Evolutionary conservation across 2,797 vertebrate genomes (phyloP).

Genomic region (Bryconaethiops microstoma): DNA sequence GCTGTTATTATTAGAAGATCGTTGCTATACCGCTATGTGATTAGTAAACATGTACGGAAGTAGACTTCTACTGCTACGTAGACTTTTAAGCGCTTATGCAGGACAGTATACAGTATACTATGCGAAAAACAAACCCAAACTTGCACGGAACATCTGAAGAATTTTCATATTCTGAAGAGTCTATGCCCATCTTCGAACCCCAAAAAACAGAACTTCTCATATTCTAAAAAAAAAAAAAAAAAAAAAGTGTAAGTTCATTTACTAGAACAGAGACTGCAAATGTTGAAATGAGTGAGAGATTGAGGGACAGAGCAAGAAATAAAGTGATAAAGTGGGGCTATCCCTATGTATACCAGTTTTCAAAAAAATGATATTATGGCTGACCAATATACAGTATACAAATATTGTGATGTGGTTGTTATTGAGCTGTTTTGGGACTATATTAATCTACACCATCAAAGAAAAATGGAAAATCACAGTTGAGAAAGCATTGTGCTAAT

Average conservation of each 20-base stretch:
- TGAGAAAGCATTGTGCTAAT: conserved; percentile 90
- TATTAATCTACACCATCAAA: conserved; percentile 94
- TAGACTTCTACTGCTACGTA: conserved; percentile 70
- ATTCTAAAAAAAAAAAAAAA: conserved; percentile 45
- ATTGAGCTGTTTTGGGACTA: conserved; percentile 91
- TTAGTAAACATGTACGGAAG: conserved; percentile 83
- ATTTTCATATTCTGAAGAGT: conserved; percentile 50
- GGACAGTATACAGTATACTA: conserved; percentile 37
- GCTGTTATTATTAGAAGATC: conserved; percentile 62
- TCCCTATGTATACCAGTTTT: conserved; percentile 58
- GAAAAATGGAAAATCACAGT: conserved; percentile 83
- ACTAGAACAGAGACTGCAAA: conserved; percentile 51
- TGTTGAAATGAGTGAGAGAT: conserved; percentile 60
- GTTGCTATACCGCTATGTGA: conserved; percentile 85
- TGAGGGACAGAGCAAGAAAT: conserved; percentile 46
- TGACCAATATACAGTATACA: conserved; percentile 86
- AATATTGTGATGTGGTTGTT: conserved; percentile 92
- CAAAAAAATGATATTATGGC: conserved; percentile 72
- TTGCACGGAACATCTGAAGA: conserved; percentile 78
- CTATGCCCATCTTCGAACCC: not conserved
- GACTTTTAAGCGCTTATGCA: conserved; percentile 85
- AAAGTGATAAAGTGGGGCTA: conserved; percentile 41
- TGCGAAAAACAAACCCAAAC: conserved; percentile 71
- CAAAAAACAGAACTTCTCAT: conserved; percentile 59
- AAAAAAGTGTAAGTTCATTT: conserved; percentile 55